Evolutionary conservation across 2,888 invertebrate species (phyloP), one percentile per base, ranked within the genome.

Genomic region (Drosophila aldrichi): DNA sequence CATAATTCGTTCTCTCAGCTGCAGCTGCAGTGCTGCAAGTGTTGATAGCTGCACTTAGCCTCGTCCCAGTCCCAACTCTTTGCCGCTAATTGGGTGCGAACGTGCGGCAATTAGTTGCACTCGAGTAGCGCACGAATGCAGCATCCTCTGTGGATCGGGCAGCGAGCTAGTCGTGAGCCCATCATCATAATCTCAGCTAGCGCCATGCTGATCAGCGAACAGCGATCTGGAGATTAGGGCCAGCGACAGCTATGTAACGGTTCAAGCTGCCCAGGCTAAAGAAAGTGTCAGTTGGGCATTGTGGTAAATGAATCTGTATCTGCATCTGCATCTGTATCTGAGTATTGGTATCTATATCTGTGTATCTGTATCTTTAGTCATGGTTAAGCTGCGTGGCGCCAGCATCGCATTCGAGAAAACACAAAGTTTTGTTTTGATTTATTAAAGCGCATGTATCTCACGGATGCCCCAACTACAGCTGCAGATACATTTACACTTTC

Each of bases 41-140:
- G 91, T 87, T 90, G 90, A 90, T 82, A 82, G 79, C 81, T 88
- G 90, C 91, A 90, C 90, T 90, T 91, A 90, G 64, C 48, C 67
- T 61, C 65, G 67, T 67, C 61, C 38, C 75, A 88, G 67, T 67
- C 61, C 38, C 75, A 88, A 89, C 88, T 79, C 88, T 82, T 89
- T 80, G 74, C 58, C 70, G 67, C 89, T 90, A 88, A 88, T 88
- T 89, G 89, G 88, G 88, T 88, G 88, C 90, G 89, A 88, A 88
- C 88, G 82, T 87, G 88, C 77, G 63, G 81, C 90, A 90, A 90
- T 88, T 89, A 90, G 89, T 74, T 90, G 90, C 88, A 90, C 82
- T 80, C 78, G 72, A 67, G 77, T 69, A 68, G 62, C 78, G 79
- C 89, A 88, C 83, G 89, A 88, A 79, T 51, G 43, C 74, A 36